Evolutionary conservation across 2,888 invertebrate genomes (phyloP).

Genomic region (Tinea trinotella): DNA sequence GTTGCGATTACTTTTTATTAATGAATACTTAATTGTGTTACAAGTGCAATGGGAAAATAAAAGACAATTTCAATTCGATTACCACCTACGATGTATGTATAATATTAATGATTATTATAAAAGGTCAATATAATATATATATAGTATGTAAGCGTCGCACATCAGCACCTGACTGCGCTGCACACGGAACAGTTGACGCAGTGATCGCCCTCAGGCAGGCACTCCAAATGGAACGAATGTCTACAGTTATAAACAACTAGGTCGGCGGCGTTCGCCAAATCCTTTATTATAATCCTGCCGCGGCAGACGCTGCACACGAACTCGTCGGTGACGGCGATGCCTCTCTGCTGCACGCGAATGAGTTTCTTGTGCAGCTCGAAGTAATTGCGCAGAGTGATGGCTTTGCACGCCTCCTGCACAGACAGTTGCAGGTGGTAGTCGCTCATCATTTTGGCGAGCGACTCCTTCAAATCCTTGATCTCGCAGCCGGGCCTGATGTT

Average conservation of each 20-base stretch:
- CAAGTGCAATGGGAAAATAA: too few species aligned
- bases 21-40: too few species aligned
- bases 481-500: constrained; percentile 87
- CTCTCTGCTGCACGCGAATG: constrained; percentile 83
- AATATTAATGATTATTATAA: too few species aligned
- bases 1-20: too few species aligned
- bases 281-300: constrained; percentile 81
- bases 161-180: constrained; percentile 36
- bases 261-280: constrained; percentile 78
- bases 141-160: too few species aligned
- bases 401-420: constrained; percentile 90
- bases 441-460: constrained; percentile 94
- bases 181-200: constrained; percentile 47
- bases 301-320: constrained; percentile 86
- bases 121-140: too few species aligned
- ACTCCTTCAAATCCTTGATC: constrained; percentile 91
- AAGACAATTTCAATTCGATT: too few species aligned
- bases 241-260: constrained; percentile 89
- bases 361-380: constrained; percentile 88
- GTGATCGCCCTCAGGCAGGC: constrained; percentile 71
- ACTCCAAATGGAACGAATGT: constrained; percentile 90
- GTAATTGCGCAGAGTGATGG: constrained; percentile 92
- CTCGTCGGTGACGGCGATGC: constrained; percentile 81
- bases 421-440: constrained; percentile 96
- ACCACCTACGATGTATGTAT: too few species aligned